Evolutionary conservation across 2,888 invertebrate species (phyloP).

Genomic region (Dichetophora obliterata): DNA sequence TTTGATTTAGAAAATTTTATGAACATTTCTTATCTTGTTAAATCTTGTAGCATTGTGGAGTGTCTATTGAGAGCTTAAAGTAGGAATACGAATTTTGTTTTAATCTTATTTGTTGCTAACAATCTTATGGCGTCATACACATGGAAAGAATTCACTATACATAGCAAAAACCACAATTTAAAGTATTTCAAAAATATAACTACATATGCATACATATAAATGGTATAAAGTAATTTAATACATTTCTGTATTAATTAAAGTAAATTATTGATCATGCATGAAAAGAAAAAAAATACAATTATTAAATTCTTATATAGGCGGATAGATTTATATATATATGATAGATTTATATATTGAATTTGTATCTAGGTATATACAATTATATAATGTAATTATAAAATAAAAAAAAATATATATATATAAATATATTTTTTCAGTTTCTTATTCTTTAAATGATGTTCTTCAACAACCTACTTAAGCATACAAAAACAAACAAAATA

Average conservation of each 20-base stretch:
- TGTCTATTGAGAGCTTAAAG: too few species aligned
- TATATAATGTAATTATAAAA: conserved; percentile 34
- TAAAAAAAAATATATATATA: background rate
- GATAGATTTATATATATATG: conserved; percentile 32
- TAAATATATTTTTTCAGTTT: conserved; percentile 33
- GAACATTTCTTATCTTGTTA: too few species aligned
- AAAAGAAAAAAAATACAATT: conserved; percentile 16
- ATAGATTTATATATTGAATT: conserved; percentile 36
- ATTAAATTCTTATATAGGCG: conserved; percentile 29
- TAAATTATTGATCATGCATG: conserved; percentile 12
- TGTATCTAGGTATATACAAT: conserved; percentile 32
- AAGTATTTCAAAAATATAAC: conserved; percentile 16
- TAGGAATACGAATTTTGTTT: too few species aligned
- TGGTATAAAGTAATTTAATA: conserved; percentile 20
- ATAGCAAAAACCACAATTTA: background rate
- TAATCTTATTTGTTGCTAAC: too few species aligned
- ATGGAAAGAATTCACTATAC: conserved; percentile 24
- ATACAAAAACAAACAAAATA: conserved; percentile 38
- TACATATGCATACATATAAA: background rate
- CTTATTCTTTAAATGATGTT: conserved; percentile 17
- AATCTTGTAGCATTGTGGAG: too few species aligned
- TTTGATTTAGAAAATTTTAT: too few species aligned
- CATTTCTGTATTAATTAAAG: conserved; percentile 23
- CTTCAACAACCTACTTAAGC: conserved; percentile 26
- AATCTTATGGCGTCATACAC: too few species aligned